These are phyloP conservation scores for Paralichthys olivaceus DNA, from an alignment of 2,113 vertebrate genomes.

Conservation along the genomic window DNA sequence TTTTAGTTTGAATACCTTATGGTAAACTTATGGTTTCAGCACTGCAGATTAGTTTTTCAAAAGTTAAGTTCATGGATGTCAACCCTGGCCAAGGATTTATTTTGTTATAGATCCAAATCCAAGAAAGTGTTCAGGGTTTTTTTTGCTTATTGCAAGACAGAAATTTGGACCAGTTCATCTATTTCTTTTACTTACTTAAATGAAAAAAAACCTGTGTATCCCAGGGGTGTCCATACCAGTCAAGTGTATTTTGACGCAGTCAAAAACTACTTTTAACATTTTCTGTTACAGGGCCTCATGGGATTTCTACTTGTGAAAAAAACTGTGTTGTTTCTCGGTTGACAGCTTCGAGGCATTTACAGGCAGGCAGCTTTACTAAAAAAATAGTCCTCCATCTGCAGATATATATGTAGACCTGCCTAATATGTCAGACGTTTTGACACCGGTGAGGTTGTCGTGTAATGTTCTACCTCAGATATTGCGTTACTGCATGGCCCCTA, in stretches of 20 bases:
- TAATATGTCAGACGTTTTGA: not conserved
- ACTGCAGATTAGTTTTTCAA: not conserved
- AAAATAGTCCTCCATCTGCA: not conserved
- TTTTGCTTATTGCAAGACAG: not conserved
- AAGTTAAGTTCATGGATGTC: not conserved
- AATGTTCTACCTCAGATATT: not conserved
- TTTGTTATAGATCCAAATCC: not conserved
- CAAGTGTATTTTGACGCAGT: not conserved
- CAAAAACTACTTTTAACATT: not conserved
- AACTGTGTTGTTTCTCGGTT: not conserved
- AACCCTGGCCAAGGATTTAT: not conserved
- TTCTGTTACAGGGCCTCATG: not conserved
- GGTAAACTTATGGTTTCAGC: not conserved
- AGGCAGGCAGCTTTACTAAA: not conserved
- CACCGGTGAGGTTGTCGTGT: conserved; percentile 4
- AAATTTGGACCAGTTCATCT: not conserved
- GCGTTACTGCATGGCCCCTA: not conserved
- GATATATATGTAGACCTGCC: not conserved
- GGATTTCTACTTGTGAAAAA: not conserved
- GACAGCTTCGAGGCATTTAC: not conserved
- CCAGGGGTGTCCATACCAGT: not conserved
- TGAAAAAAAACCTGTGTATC: not conserved
- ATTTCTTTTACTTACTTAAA: not conserved
- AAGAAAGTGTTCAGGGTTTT: not conserved
- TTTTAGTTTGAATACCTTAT: not conserved